Base-by-base conservation (phyloP, 2,888 invertebrate species). In the Tineola bisselliella region DNA sequence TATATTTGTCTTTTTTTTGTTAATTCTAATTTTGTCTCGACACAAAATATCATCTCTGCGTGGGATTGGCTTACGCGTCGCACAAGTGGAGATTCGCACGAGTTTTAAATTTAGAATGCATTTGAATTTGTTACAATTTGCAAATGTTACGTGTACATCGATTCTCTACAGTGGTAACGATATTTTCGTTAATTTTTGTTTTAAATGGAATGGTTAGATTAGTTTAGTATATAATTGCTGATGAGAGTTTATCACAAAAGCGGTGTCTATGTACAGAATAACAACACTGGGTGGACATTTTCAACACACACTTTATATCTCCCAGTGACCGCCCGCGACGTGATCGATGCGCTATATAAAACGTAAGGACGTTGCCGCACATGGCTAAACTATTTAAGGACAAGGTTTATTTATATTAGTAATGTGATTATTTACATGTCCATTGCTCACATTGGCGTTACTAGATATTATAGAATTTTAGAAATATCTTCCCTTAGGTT, bases 311-410 rank as follows among this genome's bases (percentile, higher is more conserved):
- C 43, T 43, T 43, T 43, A 25, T 25, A 25, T 25, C 25, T 25
- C 25, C 25, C 25, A 6, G 25, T 57, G 54, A 64, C 63, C 64
- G 64, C 65, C 67, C 64, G 66, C 66, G 68, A 65, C 70, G 71
- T 75, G 75, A 74, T 72, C 68, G 72, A 73, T 71, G 69, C 67
- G 66, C 65, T 62, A 62, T n/a, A 8, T 17, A 48, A 15, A n/a
- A 48, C 48, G n/a, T 48, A 48, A 25, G 25, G 25, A 25, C 25
- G 6, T 13, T 48, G 17, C 15, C n/a, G n/a, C n/a, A 43, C 43
- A 43, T 13, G 43, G 43, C 25, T 25, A 2, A 25, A 6, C 25
- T 25, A 25, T 25, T 25, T 25, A 2, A 4, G 25, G 2, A 25
- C 25, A 6, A 25, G 25, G 25, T 25, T 25, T 25, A 25, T 25